Percentiles rank a stretch among this genome's conserved stretches.
Conservation (phyloP, 2,797 vertebrate genomes). For the Delichon dasypus region DNA sequence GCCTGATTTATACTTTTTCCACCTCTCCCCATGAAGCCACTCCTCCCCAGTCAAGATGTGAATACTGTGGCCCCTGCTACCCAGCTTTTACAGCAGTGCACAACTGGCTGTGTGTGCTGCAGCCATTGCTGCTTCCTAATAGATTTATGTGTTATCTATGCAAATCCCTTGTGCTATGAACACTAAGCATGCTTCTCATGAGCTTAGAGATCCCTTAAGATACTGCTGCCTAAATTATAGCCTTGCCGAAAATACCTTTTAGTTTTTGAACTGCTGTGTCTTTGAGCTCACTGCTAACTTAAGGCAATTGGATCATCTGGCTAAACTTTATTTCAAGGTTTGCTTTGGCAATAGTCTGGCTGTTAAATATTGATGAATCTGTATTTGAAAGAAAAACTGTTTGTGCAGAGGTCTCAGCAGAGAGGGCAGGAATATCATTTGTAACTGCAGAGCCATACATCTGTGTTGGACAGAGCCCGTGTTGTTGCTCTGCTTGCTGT, state of each 20-base stretch:
- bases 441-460: not conserved
- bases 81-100: not conserved
- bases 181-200: not conserved
- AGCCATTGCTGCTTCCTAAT: not conserved
- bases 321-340: conserved; percentile 25
- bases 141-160: not conserved
- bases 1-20: not conserved
- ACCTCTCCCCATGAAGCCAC: not conserved
- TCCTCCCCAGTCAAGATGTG: not conserved
- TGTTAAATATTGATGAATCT: conserved; percentile 56
- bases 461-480: not conserved
- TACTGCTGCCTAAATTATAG: conserved; percentile 16
- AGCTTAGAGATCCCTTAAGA: conserved; percentile 9
- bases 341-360: conserved; percentile 37
- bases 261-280: conserved; percentile 21
- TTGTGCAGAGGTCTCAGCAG: conserved; percentile 7
- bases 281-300: conserved; percentile 10
- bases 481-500: not conserved
- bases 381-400: conserved; percentile 19
- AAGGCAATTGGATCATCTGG: conserved; percentile 16
- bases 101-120: not conserved
- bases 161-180: not conserved
- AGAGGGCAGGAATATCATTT: not conserved
- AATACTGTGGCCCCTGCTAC: not conserved
- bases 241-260: conserved; percentile 1